Base-by-base conservation (phyloP, 2,797 vertebrate species). In the Ctenochaetus hawaiiensis region DNA sequence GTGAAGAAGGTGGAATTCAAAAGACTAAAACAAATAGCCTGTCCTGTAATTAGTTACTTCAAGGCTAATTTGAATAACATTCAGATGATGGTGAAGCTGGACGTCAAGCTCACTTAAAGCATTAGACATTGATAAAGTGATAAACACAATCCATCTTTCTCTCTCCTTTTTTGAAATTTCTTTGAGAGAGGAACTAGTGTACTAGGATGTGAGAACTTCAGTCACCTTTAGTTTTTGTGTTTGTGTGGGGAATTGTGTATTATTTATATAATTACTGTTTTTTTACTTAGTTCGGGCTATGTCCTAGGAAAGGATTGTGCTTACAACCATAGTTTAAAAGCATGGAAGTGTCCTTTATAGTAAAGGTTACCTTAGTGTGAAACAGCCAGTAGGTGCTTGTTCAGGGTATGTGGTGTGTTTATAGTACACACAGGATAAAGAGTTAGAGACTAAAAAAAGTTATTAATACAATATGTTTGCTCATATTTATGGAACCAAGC, bases 1-100 rank as follows among this genome's bases (percentile, higher is more conserved):
- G 67, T 59, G 59, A 87, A 89, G 90, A 93, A 93, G 89, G 91
- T 91, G 79, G 78, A 93, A 94, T 87, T 93, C 82, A 94, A 90
- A 93, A 87, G 85, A 86, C 65, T 51, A 4, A 23, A 87, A 63
- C 81, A 85, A 81, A 79, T 72, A 63, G 81, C 79, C 77, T 73
- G 56, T 92, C 86, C 80, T 76, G 87, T 93, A 90, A 93, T 92
- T 91, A 93, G 72, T 88, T 74, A 71, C 85, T 88, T 91, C 77
- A 92, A 90, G 87, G 61, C 80, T 87, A 16, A 90, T 92, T 91
- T 89, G 60, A 87, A 82, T 91, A 76, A 88, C 89, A 93, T 91
- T 91, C 68, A 87, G 86, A 91, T 85, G 64, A 81, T 70, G 53
- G 72, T 82, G 90, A 90, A 87, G 89, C 80, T 82, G 81, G 60